Base-by-base conservation (phyloP, 2,888 invertebrate species). In the Merodon equestris region DNA sequence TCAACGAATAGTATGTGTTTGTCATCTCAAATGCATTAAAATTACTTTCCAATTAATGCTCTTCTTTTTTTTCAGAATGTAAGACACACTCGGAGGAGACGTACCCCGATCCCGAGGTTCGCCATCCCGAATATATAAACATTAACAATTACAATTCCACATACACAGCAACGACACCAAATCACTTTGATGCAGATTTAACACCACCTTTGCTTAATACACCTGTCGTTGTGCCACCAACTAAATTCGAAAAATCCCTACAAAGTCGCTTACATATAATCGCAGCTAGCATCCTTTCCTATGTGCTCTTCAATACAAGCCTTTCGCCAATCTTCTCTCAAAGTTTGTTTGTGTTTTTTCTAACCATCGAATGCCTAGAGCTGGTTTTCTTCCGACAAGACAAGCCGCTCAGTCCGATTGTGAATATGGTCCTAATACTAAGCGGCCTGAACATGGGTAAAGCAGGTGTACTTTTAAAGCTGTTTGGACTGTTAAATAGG, bases 91-190 rank as follows among this genome's bases (percentile, higher is more conserved):
- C 68, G 0, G 42, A 61, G 5, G 73, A 79, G 47, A 64, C 38
- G 1, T 79, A 64, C 34, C 64, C 79, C 1, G 73, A 79, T 66
- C 79, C 79, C 9, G 79, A 79, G 18, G 60, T 73, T n/a, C 68
- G 73, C 9, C 47, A 60, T 64, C 73, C 73, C 0, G 79, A 79
- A 60, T 56, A 53, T 27, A 17, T 72, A 10, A 27, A 7, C 27
- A 7, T 27, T 27, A 58, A 19, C 48, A 57, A 53, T n/a, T 67
- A 63, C 27, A 63, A 54, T 9, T 40, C 44, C 1, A 15, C 42
- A 4, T 60, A 56, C 18, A 17, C 54, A 12, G 15, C 58, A 45
- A 34, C 34, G 34, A 34, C 27, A 27, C 61, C 45, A n/a, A 67
- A 48, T 47, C 36, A 57, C 48, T 5, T 53, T 1, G 57, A 48